phyloP scores from a whole-genome alignment of 2,888 invertebrate genomes.

The Galerucella pusilla region DNA sequence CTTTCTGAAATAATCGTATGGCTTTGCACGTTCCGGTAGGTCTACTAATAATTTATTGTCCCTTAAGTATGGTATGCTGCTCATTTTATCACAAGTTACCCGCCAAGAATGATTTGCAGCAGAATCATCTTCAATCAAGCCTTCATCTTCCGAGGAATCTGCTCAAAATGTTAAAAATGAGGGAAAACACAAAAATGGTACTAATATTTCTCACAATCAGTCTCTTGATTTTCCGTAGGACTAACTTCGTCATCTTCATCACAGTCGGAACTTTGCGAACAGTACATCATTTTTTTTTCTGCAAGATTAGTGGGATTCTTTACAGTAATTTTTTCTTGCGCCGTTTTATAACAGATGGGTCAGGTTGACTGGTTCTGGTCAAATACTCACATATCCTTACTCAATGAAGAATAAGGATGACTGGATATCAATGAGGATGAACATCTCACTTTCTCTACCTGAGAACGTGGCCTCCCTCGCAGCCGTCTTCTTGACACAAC shows the following conservation, averaged over 20 bases:
- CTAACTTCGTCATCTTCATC: background rate
- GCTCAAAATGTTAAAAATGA: background rate
- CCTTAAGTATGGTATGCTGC: conserved; percentile 14
- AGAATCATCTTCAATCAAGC: background rate
- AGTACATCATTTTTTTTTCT: background rate
- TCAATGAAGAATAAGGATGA: background rate
- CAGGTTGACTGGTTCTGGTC: background rate
- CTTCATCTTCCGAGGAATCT: background rate
- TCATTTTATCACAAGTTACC: conserved; percentile 5
- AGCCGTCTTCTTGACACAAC: too few relatives aligned
- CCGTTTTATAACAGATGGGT: background rate
- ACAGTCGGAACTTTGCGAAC: background rate
- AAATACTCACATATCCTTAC: conserved; percentile 5
- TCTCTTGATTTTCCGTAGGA: conserved; percentile 2
- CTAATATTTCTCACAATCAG: background rate
- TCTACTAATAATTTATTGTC: conserved; percentile 12
- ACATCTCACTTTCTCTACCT: background rate
- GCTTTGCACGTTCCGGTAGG: conserved; percentile 10
- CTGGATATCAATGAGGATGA: background rate
- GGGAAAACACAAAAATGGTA: background rate
- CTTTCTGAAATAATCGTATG: conserved; percentile 21
- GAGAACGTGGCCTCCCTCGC: too few relatives aligned
- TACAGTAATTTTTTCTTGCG: background rate
- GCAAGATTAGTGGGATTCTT: background rate
- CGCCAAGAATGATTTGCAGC: background rate